Base-by-base conservation (phyloP, 2,888 invertebrate species). In the Aethes cnicana region DNA sequence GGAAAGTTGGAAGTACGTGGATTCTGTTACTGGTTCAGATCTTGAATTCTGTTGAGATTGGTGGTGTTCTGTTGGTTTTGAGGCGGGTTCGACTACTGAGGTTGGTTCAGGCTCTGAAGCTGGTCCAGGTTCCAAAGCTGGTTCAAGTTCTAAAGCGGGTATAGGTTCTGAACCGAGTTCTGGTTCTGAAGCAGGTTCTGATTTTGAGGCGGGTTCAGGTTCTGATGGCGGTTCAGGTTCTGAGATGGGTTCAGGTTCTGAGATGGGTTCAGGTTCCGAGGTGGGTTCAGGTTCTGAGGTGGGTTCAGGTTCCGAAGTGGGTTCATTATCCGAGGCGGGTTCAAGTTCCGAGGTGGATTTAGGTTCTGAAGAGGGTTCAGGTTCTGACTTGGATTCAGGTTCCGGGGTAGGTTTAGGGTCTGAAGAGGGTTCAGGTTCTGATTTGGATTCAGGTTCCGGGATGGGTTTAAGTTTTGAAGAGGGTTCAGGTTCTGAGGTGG, bases 11-110 rank as follows among this genome's bases (percentile, higher is more conserved):
- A n/a, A n/a, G n/a, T n/a, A n/a, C n/a, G n/a, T n/a, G n/a, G n/a
- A n/a, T n/a, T n/a, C 54, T 28, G 41, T 4, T 30, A 69, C 63
- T 16, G 84, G 74, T 60, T 78, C 79, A 3, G 86, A 77, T 69
- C 83, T 79, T 1, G 81, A 72, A n/a, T 54, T 60, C 76, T 70
- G 54, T 81, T 74, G 25, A 11, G 44, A 8, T 62, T 68, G 63
- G 2, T 62, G 36, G 8, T 23, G 46, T 3, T 16, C n/a, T 3
- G 3, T 17, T 17, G 64, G 57, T 53, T 68, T 58, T 1, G 87
- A 0, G 69, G 64, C 62, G 4, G 72, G 65, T 48, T 69, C 58
- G 3, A 66, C 55, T 35, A 64, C 60, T 2, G 74, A 58, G 60
- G 67, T 65, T 7, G 62, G 43, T 48, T 66, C 62, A 1, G 73